These are phyloP conservation scores for Protomyctophum bolini DNA, from an alignment of 2,113 vertebrate species.

Conservation along the genomic window DNA sequence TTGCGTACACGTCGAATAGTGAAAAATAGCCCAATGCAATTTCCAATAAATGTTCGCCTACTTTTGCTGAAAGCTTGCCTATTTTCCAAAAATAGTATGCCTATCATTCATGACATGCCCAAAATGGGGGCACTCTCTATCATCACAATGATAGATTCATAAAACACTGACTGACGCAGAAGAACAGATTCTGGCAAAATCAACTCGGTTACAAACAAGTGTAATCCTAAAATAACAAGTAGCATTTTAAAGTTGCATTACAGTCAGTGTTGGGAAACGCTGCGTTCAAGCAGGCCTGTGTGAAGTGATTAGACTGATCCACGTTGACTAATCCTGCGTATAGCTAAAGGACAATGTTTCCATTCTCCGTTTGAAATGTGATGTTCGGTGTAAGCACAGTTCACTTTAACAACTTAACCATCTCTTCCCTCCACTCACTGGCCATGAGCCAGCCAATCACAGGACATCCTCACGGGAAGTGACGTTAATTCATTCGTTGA, in stretches of 20 bases:
- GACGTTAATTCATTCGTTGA: conserved; percentile 19
- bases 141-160: not conserved
- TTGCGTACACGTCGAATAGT: too few relatives aligned
- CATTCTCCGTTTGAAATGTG: not conserved
- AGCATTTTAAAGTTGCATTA: not conserved
- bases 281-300: not conserved
- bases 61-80: too few relatives aligned
- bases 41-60: too few relatives aligned
- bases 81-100: too few relatives aligned
- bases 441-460: conserved; percentile 44
- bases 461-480: conserved; percentile 41
- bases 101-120: not conserved
- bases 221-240: too few relatives aligned
- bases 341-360: conserved; percentile 8
- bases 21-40: too few relatives aligned
- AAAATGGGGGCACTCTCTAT: not conserved
- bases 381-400: not conserved
- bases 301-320: conserved; percentile 20
- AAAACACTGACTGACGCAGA: not conserved
- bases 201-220: too few relatives aligned
- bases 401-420: conserved; percentile 42
- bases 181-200: not conserved
- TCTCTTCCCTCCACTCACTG: conserved; percentile 25
- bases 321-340: conserved; percentile 24
- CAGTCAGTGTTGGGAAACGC: not conserved